A percentile compares a stretch with the other conserved stretches of the same genome.
Conservation (phyloP, 2,797 vertebrate species). For the Hippopotamyrus pictus region DNA sequence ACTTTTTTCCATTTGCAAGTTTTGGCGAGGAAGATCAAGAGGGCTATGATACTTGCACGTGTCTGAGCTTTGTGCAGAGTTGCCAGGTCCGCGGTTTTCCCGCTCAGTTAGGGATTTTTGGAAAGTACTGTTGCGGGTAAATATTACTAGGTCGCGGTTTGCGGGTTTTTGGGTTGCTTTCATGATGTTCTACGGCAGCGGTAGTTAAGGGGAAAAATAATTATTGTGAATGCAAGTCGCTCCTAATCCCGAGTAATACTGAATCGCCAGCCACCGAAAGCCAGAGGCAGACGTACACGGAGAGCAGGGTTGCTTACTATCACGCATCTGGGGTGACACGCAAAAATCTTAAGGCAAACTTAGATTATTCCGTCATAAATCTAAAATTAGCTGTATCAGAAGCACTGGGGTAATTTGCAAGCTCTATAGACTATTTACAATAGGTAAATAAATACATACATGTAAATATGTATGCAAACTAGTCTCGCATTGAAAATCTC, state of each 20-base stretch:
- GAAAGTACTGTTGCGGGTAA: neutral
- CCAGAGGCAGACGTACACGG: neutral
- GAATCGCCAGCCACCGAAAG: neutral
- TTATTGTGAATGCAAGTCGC: neutral
- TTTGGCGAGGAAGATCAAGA: neutral
- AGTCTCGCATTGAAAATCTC: neutral
- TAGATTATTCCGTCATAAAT: neutral
- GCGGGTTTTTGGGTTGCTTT: neutral
- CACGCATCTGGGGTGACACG: neutral
- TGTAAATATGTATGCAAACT: neutral
- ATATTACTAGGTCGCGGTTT: neutral
- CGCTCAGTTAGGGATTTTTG: neutral
- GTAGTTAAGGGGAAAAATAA: neutral
- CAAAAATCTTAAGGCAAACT: neutral
- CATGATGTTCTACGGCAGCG: neutral
- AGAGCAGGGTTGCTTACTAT: neutral
- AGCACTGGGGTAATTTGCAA: neutral
- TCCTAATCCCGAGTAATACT: neutral
- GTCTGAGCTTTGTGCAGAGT: neutral
- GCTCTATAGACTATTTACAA: neutral
- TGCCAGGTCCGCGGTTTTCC: neutral
- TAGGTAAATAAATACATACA: neutral
- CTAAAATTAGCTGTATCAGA: neutral
- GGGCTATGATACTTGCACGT: neutral
- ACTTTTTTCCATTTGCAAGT: slow-evolving; percentile 1